phyloP scores from a whole-genome alignment of 2,113 vertebrate species.

The Gadus macrocephalus region DNA sequence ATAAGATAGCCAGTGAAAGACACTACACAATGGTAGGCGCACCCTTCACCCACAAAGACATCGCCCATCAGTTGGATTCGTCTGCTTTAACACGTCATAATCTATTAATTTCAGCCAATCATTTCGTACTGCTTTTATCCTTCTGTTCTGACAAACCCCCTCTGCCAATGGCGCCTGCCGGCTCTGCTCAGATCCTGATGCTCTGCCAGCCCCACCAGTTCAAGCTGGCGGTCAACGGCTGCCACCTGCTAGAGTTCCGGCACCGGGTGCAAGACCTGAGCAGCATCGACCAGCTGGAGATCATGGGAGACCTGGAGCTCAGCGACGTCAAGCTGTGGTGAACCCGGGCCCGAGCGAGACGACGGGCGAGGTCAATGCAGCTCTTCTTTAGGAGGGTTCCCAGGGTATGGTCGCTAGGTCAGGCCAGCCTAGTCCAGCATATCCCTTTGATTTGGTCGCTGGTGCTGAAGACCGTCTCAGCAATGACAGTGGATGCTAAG shows the following conservation, averaged over 20 bases:
- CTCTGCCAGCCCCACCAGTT: constrained; percentile 84
- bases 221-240: constrained; percentile 89
- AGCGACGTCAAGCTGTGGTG: constrained; percentile 84
- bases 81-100: too few species aligned
- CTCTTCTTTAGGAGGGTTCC: too few species aligned
- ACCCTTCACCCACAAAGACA: too few species aligned
- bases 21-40: too few species aligned
- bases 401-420: too few species aligned
- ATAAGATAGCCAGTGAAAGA: too few species aligned
- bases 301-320: constrained; percentile 81
- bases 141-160: too few species aligned
- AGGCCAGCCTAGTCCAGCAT: background rate
- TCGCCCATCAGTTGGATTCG: too few species aligned
- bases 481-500: constrained; percentile 3
- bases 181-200: constrained; percentile 79
- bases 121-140: too few species aligned
- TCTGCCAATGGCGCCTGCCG: too few species aligned
- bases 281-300: constrained; percentile 79
- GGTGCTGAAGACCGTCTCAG: constrained; percentile 35
- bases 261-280: constrained; percentile 86
- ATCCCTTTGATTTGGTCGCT: constrained; percentile 9
- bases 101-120: too few species aligned
- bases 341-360: constrained; percentile 10
- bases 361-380: too few species aligned
- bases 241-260: constrained; percentile 85